phyloP scores from a whole-genome alignment of 2,888 invertebrate genomes.

The Cybosia mesomella region DNA sequence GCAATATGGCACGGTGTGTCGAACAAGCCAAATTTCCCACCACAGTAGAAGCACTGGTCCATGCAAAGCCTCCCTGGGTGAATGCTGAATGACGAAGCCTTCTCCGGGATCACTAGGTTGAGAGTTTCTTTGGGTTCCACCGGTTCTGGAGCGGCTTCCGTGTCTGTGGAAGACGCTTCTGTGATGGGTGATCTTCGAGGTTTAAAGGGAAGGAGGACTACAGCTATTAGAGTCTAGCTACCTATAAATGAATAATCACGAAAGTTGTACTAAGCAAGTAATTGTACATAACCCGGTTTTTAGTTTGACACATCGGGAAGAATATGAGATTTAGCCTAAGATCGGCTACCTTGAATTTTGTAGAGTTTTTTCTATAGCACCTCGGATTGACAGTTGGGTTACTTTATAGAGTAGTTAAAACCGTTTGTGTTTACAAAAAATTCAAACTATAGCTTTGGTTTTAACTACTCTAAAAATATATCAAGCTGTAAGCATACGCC shows the following conservation, averaged over 20 bases:
- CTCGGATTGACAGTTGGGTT: no score
- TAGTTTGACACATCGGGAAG: no score
- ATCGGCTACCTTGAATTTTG: no score
- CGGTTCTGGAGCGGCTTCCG: conserved; percentile 74
- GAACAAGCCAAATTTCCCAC: conserved; percentile 94
- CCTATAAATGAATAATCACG: background rate
- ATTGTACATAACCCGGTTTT: no score
- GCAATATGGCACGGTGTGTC: conserved; percentile 96
- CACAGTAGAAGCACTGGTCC: conserved; percentile 95
- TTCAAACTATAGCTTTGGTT: no score
- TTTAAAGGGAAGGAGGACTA: background rate
- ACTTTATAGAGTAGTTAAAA: no score
- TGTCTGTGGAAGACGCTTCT: conserved; percentile 55
- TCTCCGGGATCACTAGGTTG: conserved; percentile 94
- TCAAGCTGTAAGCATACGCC: no score
- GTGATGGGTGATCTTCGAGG: conserved; percentile 15
- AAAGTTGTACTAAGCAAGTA: background rate
- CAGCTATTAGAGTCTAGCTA: background rate
- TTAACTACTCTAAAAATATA: no score
- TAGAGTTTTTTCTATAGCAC: no score
- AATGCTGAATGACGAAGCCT: conserved; percentile 95
- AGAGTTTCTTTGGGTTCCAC: conserved; percentile 83
- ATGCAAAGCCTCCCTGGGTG: conserved; percentile 93
- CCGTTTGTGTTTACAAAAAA: no score
- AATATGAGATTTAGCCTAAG: no score